Base-by-base conservation (phyloP, 2,113 vertebrate genomes). In the Eulemur rufifrons region DNA sequence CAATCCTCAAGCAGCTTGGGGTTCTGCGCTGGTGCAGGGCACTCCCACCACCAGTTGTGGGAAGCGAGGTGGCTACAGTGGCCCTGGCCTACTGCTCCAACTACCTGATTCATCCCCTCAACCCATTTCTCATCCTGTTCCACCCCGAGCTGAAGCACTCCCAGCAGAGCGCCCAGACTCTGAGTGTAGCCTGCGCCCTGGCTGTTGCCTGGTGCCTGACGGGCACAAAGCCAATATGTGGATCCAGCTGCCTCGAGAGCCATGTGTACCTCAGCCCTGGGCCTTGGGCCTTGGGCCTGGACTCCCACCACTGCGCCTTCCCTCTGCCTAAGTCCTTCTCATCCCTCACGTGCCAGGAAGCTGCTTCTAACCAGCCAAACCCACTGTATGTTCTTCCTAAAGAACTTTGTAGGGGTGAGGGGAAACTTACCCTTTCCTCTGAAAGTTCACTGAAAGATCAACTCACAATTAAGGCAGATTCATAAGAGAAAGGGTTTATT, bases 21-120 rank as follows among this genome's bases (percentile, higher is more conserved):
- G 18, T 32, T 47, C 37, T 45, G 29, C 21, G 0, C 42, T 27
- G 8, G 0, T 0, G 47, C 29, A 64, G 42, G 42, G 45, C 8
- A 54, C 10, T 13, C 73, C 74, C 21, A 32, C 29, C 56, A 15
- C 37, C 68, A 20, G 4, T 14, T 45, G 8, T 6, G 37, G 76
- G 54, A 27, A 68, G 8, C 47, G 9, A 18, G 56, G 68, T 3
- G 2, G 32, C 59, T 37, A 39, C 15, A 10, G 54, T 45, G 18
- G 54, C 45, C 74, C 45, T 29, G 37, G 54, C 74, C 47, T 52
- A 39, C 11, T 12, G 18, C n/a, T 78, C 32, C 50, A 45, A 12
- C 37, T 27, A 13, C 32, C n/a, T 85, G 27, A 27, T 18, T 8
- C 34, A 3, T 8, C 8, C 5, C 15, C 12, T 85, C 34, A 27